phyloP scores from a whole-genome alignment of 2,888 invertebrate genomes.

The Azorinus chamasolen region DNA sequence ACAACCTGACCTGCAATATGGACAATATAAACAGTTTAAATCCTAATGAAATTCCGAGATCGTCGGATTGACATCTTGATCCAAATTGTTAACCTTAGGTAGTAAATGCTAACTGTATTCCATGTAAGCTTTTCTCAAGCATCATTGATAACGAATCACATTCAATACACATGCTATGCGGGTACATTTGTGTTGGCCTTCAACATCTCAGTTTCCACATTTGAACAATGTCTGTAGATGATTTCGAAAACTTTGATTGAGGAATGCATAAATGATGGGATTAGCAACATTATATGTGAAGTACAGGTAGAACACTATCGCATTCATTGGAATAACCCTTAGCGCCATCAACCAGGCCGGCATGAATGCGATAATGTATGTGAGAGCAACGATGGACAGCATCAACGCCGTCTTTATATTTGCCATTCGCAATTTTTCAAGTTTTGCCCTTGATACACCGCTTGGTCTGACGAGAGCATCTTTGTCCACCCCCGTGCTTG shows the following conservation, averaged over 20 bases:
- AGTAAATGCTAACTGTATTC: too few relatives aligned
- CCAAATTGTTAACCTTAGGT: too few relatives aligned
- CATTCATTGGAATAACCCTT: constrained; percentile 74
- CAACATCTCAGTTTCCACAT: background rate
- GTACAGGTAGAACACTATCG: constrained; percentile 85
- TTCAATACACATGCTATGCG: too few relatives aligned
- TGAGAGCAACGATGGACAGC: constrained; percentile 85
- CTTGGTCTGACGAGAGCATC: constrained; percentile 65
- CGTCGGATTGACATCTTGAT: too few relatives aligned
- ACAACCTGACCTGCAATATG: too few relatives aligned
- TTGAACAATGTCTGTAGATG: constrained; percentile 74
- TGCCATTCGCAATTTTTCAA: constrained; percentile 81
- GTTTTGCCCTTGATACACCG: constrained; percentile 68
- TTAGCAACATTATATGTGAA: constrained; percentile 86
- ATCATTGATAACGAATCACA: too few relatives aligned
- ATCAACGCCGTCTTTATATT: constrained; percentile 86
- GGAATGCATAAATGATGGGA: constrained; percentile 86
- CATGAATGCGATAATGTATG: constrained; percentile 85
- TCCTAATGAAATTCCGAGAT: too few relatives aligned
- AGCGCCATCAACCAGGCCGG: constrained; percentile 85
- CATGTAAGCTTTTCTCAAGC: too few relatives aligned
- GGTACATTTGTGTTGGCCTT: too few relatives aligned
- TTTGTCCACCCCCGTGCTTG: constrained; percentile 34
- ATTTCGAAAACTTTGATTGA: constrained; percentile 85
- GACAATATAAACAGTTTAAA: too few relatives aligned